phyloP scores from a whole-genome alignment of 1,140 invertebrate species.

The Diploscapter pachys region DNA sequence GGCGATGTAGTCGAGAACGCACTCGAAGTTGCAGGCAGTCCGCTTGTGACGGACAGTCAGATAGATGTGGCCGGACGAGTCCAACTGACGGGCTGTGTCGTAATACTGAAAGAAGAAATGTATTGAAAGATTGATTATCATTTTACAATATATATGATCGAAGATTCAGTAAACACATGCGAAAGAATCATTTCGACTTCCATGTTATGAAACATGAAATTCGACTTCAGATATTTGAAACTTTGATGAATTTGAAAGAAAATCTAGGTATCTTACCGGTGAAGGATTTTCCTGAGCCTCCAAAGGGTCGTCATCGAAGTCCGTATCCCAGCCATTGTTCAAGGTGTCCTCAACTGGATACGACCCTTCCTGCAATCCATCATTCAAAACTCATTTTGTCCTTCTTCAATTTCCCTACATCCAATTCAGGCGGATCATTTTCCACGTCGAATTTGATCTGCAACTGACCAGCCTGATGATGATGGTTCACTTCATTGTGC shows the following conservation, averaged over 20 bases:
- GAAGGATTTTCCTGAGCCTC: slow-evolving; percentile 13
- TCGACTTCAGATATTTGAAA: no score
- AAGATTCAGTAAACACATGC: no score
- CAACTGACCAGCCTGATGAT: no score
- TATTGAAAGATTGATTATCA: neutral
- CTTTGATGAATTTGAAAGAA: neutral
- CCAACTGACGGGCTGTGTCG: slow-evolving; percentile 18
- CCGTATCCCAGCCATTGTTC: slow-evolving; percentile 28
- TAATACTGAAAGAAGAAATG: slow-evolving; percentile 4
- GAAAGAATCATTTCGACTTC: no score
- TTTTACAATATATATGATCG: no score
- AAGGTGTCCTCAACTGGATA: slow-evolving; percentile 2
- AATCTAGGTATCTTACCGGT: neutral
- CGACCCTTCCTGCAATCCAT: slow-evolving; percentile 3
- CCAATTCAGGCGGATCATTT: no score
- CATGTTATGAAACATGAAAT: no score
- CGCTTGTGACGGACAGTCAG: slow-evolving; percentile 27
- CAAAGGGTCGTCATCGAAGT: slow-evolving; percentile 26
- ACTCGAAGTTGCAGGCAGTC: slow-evolving; percentile 8
- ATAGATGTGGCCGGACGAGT: slow-evolving; percentile 22
- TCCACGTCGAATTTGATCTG: no score
- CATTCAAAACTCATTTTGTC: neutral
- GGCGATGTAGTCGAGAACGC: slow-evolving; percentile 23
- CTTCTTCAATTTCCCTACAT: no score
- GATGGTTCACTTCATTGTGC: no score